Percentiles rank a stretch among this genome's conserved stretches.
Evolutionary conservation across 2,888 invertebrate species (phyloP).

Genomic region (Dendrolimus houi): DNA sequence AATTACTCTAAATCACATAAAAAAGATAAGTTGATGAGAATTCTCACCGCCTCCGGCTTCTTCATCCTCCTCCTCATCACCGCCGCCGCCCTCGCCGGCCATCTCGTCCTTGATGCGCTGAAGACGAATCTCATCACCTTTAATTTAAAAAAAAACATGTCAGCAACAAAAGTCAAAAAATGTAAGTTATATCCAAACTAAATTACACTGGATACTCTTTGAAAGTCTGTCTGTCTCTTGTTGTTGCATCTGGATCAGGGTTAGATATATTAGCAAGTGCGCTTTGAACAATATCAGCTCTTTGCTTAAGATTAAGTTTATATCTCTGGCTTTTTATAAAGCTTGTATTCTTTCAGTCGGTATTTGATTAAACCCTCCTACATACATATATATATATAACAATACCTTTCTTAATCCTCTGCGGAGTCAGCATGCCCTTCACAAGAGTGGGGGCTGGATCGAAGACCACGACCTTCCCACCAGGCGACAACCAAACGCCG

Average conservation of each 20-base stretch:
- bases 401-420: constrained; percentile 50
- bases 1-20: too few relatives aligned
- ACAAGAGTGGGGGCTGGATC: constrained; percentile 55
- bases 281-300: too few relatives aligned
- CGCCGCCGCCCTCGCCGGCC: constrained; percentile 46
- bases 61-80: constrained; percentile 47
- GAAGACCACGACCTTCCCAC: constrained; percentile 58
- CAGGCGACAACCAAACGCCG: constrained; percentile 57
- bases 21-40: neutral
- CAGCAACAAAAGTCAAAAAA: too few relatives aligned
- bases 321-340: too few relatives aligned
- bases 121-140: constrained; percentile 58
- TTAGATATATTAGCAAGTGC: too few relatives aligned
- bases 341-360: too few relatives aligned
- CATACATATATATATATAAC: neutral
- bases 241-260: too few relatives aligned
- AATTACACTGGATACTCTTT: too few relatives aligned
- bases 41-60: constrained; percentile 42
- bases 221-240: too few relatives aligned
- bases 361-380: too few relatives aligned
- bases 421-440: constrained; percentile 44
- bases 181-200: too few relatives aligned
- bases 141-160: neutral
- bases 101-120: constrained; percentile 59
- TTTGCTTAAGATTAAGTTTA: too few relatives aligned